Conservation (phyloP, 2,888 invertebrate species). For the Acrocyrtus sp. region DNA sequence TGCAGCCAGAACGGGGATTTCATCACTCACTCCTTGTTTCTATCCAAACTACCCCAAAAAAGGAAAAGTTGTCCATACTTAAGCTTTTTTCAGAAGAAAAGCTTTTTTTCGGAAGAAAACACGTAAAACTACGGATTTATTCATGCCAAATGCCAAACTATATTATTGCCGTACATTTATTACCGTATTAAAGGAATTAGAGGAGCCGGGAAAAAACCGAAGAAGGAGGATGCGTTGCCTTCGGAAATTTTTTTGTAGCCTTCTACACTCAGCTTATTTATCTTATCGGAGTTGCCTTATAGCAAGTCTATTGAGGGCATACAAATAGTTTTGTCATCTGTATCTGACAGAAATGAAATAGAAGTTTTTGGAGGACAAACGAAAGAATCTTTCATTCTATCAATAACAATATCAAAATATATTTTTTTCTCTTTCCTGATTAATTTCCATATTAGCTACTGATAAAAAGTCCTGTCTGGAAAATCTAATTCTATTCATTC, state of each 20-base stretch:
- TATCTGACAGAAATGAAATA: neutral
- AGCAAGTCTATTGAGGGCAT: no score
- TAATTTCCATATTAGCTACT: neutral
- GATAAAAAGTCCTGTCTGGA: neutral
- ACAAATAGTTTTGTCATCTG: neutral
- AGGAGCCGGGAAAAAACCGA: neutral
- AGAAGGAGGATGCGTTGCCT: no score
- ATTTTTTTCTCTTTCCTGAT: neutral
- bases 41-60: neutral
- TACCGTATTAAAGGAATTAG: conserved; percentile 28
- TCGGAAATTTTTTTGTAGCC: neutral
- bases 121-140: conserved; percentile 49
- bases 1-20: neutral
- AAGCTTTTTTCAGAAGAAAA: conserved; percentile 1
- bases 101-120: conserved; percentile 17
- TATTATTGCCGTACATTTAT: conserved; percentile 23
- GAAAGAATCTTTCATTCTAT: neutral
- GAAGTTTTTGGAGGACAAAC: neutral
- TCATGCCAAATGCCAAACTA: conserved; percentile 6
- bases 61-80: neutral
- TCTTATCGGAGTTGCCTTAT: no score
- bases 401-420: neutral
- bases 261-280: no score
- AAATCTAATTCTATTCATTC: neutral
- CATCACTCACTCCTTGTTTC: neutral